These are phyloP conservation scores for Eupithecia subfuscata DNA, from an alignment of 2,888 invertebrate species.

Conservation along the genomic window DNA sequence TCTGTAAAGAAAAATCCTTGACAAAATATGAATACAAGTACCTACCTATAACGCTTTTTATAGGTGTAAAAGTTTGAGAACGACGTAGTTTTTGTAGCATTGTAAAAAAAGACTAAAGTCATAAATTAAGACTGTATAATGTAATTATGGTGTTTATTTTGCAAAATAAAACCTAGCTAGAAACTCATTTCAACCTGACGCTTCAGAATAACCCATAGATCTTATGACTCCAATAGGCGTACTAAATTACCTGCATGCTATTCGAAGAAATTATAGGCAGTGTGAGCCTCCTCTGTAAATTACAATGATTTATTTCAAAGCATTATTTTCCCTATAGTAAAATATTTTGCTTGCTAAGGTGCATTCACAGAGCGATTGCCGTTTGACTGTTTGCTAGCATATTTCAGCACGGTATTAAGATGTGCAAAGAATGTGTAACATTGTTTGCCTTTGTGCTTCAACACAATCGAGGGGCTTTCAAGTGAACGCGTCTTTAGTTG, in stretches of 20 bases:
- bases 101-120: background rate
- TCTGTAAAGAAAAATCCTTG: background rate
- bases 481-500: conserved; percentile 22
- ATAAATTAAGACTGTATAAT: conserved; percentile 5
- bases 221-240: conserved; percentile 31
- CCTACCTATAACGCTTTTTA: too few species aligned
- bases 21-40: background rate
- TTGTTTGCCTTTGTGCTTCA: conserved; percentile 1
- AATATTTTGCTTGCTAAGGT: conserved; percentile 42
- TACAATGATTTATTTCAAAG: conserved; percentile 59
- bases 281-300: conserved; percentile 56
- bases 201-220: conserved; percentile 32
- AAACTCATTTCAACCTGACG: conserved; percentile 25
- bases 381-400: conserved; percentile 9
- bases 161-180: conserved; percentile 14
- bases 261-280: conserved; percentile 45
- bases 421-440: conserved; percentile 8
- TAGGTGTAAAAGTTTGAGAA: background rate
- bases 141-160: conserved; percentile 17
- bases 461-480: background rate
- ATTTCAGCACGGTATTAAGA: conserved; percentile 8
- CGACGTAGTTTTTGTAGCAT: background rate
- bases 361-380: conserved; percentile 9
- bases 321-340: conserved; percentile 48
- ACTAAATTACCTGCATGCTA: conserved; percentile 40